A percentile compares a stretch with the other conserved stretches of the same genome.
Evolutionary conservation across 1,140 invertebrate genomes (phyloP).

Genomic region (Cyclargus thomasi): DNA sequence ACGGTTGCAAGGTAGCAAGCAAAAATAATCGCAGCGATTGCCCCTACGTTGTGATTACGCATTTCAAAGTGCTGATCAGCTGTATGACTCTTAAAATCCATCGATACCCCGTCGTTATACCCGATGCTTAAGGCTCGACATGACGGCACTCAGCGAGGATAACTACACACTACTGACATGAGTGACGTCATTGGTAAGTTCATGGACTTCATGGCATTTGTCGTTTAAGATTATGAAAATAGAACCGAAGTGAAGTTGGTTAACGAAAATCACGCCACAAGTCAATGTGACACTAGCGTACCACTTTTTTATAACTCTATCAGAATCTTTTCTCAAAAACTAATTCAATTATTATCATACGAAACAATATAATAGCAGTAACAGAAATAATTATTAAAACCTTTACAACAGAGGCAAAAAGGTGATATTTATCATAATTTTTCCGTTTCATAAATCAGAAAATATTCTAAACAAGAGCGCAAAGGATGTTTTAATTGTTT

Average conservation of each 20-base stretch:
- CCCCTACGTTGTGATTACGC: conserved; percentile 17
- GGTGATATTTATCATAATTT: no score
- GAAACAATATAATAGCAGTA: no score
- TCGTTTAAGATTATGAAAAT: not conserved
- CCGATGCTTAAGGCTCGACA: conserved; percentile 10
- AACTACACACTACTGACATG: not conserved
- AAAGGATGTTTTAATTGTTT: no score
- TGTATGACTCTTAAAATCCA: conserved; percentile 13
- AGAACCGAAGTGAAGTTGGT: not conserved
- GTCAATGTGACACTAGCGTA: no score
- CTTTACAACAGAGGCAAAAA: no score
- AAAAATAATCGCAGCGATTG: conserved; percentile 37
- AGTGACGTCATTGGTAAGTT: not conserved
- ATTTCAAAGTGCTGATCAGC: conserved; percentile 12
- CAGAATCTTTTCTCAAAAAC: no score
- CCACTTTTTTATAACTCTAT: no score
- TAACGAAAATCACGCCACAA: no score
- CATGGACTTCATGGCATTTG: not conserved
- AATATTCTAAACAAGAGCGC: no score
- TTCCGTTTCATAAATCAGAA: no score
- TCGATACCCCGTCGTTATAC: conserved; percentile 9
- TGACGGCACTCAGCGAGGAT: not conserved
- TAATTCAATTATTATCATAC: no score
- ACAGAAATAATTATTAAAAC: no score
- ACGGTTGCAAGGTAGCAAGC: conserved; percentile 51